Percentiles rank a stretch among this genome's conserved stretches.
Conservation (phyloP, 2,888 invertebrate species). For the Thymelicus acteon region DNA sequence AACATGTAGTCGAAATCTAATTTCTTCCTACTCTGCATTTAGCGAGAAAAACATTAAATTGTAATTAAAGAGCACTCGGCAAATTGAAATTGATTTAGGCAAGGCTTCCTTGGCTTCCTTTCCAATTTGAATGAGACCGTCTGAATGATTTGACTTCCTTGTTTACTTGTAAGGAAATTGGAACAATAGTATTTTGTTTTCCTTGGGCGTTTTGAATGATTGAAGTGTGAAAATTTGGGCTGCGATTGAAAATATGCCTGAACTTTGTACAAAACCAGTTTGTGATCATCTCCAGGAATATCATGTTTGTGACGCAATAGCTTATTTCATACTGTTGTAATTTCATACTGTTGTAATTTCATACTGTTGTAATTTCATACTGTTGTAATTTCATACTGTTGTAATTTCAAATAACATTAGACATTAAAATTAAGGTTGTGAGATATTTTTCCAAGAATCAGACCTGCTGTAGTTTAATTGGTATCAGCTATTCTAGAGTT, state of each 20-base stretch:
- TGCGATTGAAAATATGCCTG: background rate
- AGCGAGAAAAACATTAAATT: background rate
- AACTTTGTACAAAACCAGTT: background rate
- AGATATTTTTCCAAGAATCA: too few species aligned
- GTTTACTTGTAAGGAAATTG: background rate
- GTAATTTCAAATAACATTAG: too few species aligned
- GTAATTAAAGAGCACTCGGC: slow-evolving; percentile 10
- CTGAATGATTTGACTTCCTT: slow-evolving; percentile 11
- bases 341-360: too few species aligned
- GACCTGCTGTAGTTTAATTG: too few species aligned
- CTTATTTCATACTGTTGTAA: too few species aligned
- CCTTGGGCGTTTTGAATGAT: background rate
- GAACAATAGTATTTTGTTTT: background rate
- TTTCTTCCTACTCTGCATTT: background rate
- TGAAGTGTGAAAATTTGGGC: background rate
- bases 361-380: too few species aligned
- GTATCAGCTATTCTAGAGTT: too few species aligned
- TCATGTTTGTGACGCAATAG: too few species aligned
- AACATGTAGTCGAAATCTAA: background rate
- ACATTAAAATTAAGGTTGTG: too few species aligned
- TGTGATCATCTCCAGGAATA: background rate
- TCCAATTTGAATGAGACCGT: slow-evolving; percentile 3
- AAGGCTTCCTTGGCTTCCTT: background rate
- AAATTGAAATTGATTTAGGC: slow-evolving; percentile 13
- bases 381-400: too few species aligned